A percentile compares a stretch with the other conserved stretches of the same genome.
Evolutionary conservation across 2,797 vertebrate genomes (phyloP).

Genomic region (Premnoplex brunnescens): DNA sequence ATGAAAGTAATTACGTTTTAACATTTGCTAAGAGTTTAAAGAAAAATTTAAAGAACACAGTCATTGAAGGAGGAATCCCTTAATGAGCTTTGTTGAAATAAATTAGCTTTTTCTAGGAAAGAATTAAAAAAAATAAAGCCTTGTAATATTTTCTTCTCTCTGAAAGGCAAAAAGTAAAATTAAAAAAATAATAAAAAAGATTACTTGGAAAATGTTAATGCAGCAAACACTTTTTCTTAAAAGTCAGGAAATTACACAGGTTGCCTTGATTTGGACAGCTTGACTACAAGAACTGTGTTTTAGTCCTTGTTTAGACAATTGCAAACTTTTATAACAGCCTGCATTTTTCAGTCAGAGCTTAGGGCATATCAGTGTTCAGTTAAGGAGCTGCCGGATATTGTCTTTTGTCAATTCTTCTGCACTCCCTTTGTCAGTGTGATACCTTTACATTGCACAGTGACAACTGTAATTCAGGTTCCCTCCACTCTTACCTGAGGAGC

Average conservation of each 20-base stretch:
- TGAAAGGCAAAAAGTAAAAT: background rate
- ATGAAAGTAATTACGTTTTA: background rate
- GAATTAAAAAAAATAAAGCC: background rate
- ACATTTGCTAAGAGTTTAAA: background rate
- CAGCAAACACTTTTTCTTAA: background rate
- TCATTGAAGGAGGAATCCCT: background rate
- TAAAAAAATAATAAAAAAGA: background rate
- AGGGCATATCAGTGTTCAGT: background rate
- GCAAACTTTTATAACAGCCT: background rate
- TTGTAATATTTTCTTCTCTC: background rate
- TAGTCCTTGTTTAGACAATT: background rate
- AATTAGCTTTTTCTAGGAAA: background rate
- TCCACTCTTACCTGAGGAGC: rapidly evolving
- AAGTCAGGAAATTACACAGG: background rate
- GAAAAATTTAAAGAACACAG: background rate
- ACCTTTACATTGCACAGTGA: background rate
- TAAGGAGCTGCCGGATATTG: background rate
- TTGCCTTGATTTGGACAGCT: background rate
- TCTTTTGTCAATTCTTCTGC: background rate
- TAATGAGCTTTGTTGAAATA: background rate
- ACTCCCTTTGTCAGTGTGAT: background rate
- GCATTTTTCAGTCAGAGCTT: background rate
- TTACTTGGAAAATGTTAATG: background rate
- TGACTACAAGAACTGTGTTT: background rate
- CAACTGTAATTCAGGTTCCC: background rate